phyloP scores from a whole-genome alignment of 2,797 vertebrate species.

The Hemitrygon akajei region DNA sequence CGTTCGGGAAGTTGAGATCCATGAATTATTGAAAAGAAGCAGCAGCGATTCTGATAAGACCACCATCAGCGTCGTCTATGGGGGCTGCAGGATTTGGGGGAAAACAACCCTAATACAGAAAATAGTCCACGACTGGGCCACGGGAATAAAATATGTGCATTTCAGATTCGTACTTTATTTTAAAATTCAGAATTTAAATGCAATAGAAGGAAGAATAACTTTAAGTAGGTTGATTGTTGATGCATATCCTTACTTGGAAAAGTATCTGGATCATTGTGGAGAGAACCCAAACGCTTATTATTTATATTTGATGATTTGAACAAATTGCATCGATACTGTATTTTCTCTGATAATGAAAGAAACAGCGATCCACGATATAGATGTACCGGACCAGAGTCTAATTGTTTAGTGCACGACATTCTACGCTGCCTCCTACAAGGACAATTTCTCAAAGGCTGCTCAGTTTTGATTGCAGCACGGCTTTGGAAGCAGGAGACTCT shows the following conservation, averaged over 20 bases:
- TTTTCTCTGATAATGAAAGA: no score
- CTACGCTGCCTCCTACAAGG: constrained; percentile 57
- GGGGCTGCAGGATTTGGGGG: not conserved
- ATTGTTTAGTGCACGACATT: constrained; percentile 44
- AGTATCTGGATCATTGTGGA: not conserved
- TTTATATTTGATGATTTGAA: not conserved
- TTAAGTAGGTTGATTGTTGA: not conserved
- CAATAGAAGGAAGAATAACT: not conserved
- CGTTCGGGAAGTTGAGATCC: no score
- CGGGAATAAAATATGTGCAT: not conserved
- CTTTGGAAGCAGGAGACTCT: constrained; percentile 9
- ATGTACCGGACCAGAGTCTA: no score
- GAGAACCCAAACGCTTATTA: not conserved
- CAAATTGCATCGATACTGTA: no score
- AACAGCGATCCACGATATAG: no score
- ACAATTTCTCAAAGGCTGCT: constrained; percentile 54
- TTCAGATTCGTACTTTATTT: not conserved
- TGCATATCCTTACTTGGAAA: not conserved
- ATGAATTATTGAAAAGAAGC: no score
- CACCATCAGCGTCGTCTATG: not conserved
- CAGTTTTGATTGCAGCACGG: constrained; percentile 48
- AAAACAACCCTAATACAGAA: not conserved
- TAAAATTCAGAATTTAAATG: not conserved
- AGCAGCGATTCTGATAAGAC: no score
- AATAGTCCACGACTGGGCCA: not conserved